These are phyloP conservation scores for Sesamia inferens DNA, from an alignment of 2,888 invertebrate species.

Conservation along the genomic window DNA sequence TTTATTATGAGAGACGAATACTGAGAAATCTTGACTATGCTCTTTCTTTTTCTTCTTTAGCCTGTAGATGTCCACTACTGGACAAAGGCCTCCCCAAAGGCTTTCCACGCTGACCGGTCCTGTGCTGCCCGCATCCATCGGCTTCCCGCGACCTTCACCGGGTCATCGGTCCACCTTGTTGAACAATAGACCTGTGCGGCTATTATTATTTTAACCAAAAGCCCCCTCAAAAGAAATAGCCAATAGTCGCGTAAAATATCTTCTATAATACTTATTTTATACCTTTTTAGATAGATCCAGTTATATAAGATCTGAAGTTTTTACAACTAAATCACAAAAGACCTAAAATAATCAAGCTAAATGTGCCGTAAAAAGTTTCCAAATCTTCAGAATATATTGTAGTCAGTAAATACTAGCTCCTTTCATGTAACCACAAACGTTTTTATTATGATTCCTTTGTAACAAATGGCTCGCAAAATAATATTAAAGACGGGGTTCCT, in stretches of 20 bases:
- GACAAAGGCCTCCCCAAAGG: too few relatives aligned
- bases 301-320: conserved; percentile 19
- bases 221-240: not conserved
- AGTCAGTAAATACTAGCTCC: not conserved
- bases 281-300: not conserved
- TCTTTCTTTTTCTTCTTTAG: too few relatives aligned
- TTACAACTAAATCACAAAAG: conserved; percentile 33
- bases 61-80: too few relatives aligned
- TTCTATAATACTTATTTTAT: not conserved
- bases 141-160: too few relatives aligned
- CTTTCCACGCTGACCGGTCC: too few relatives aligned
- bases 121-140: too few relatives aligned
- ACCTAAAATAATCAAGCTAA: conserved; percentile 26
- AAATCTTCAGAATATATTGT: conserved; percentile 13
- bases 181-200: too few relatives aligned
- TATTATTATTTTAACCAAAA: too few relatives aligned
- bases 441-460: conserved; percentile 31
- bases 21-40: too few relatives aligned
- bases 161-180: too few relatives aligned
- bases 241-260: not conserved
- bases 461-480: conserved; percentile 19
- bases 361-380: too few relatives aligned
- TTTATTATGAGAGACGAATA: too few relatives aligned
- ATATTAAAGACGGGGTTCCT: not conserved
- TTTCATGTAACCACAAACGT: not conserved